Evolutionary conservation across 1,140 invertebrate genomes (phyloP).

Genomic region (Phthorimaea operculella): DNA sequence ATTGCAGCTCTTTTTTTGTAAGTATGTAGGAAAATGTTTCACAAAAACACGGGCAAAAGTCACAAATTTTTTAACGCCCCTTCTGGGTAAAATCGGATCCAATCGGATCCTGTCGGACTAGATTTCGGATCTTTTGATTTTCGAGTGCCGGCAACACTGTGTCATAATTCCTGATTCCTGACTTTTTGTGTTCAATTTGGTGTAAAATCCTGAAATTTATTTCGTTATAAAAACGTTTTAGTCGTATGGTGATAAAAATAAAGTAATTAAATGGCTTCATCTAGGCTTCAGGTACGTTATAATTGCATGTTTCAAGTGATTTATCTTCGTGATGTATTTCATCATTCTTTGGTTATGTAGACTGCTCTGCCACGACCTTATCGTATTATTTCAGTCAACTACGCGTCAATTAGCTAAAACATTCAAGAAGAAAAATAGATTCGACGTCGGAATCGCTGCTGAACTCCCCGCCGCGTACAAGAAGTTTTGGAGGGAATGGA

Average conservation of each 20-base stretch:
- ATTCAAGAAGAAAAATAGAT: slow-evolving; percentile 65
- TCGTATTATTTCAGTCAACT: slow-evolving; percentile 41
- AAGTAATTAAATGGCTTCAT: slow-evolving; percentile 51
- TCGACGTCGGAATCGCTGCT: slow-evolving; percentile 71
- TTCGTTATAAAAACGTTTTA: not conserved
- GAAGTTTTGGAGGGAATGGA: slow-evolving; percentile 90
- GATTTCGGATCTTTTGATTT: too few species aligned
- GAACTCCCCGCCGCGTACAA: slow-evolving; percentile 86
- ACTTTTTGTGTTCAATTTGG: not conserved
- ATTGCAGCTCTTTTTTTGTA: too few species aligned
- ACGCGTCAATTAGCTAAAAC: slow-evolving; percentile 53
- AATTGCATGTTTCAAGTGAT: not conserved
- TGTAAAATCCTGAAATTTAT: not conserved
- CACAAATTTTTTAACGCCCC: too few species aligned
- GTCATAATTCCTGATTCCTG: too few species aligned
- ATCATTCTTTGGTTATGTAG: slow-evolving; percentile 23
- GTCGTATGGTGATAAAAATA: slow-evolving; percentile 4
- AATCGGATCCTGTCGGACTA: too few species aligned
- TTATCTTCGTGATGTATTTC: slow-evolving; percentile 21
- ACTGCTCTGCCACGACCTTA: slow-evolving; percentile 18
- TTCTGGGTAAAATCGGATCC: too few species aligned
- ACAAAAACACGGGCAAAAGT: too few species aligned
- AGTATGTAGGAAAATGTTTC: too few species aligned
- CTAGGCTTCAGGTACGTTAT: slow-evolving; percentile 47
- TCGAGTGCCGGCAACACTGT: too few species aligned